phyloP scores from a whole-genome alignment of 2,888 invertebrate genomes.

The Drosophila lacicola region DNA sequence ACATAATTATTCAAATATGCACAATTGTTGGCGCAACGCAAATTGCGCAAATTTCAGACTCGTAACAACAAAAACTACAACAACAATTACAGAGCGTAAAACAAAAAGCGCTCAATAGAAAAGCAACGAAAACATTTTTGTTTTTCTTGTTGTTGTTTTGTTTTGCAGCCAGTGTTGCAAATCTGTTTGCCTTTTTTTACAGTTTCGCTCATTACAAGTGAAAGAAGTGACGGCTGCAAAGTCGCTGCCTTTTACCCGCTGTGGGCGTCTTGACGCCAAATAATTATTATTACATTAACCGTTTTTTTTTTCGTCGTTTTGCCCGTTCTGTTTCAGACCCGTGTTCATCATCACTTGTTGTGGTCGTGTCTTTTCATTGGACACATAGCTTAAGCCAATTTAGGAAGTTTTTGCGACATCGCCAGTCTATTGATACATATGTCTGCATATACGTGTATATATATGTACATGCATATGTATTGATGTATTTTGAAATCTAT shows the following conservation, averaged over 20 bases:
- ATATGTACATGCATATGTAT: neutral
- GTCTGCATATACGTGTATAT: slow-evolving; percentile 10
- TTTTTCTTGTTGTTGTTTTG: neutral
- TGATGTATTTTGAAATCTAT: neutral
- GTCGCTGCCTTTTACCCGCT: slow-evolving; percentile 24
- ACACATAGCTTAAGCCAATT: slow-evolving; percentile 66
- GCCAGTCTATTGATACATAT: slow-evolving; percentile 17
- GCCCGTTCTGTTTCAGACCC: slow-evolving; percentile 30
- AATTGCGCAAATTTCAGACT: slow-evolving; percentile 24
- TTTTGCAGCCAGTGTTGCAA: slow-evolving; percentile 12
- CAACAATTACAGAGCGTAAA: slow-evolving; percentile 38
- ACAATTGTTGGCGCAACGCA: slow-evolving; percentile 13
- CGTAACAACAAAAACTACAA: slow-evolving; percentile 19
- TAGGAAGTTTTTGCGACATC: slow-evolving; percentile 50
- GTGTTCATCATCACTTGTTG: slow-evolving; percentile 34
- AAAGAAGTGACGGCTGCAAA: slow-evolving; percentile 20
- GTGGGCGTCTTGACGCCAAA: slow-evolving; percentile 48
- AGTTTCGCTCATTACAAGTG: slow-evolving; percentile 19
- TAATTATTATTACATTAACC: slow-evolving; percentile 78
- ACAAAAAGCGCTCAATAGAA: slow-evolving; percentile 58
- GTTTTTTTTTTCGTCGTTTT: slow-evolving; percentile 23
- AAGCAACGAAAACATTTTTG: slow-evolving; percentile 18
- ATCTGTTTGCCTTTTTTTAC: slow-evolving; percentile 18
- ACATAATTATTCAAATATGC: slow-evolving; percentile 8
- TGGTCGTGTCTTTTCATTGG: slow-evolving; percentile 12